Conservation (phyloP, 2,888 invertebrate genomes). For the Luperina testacea region DNA sequence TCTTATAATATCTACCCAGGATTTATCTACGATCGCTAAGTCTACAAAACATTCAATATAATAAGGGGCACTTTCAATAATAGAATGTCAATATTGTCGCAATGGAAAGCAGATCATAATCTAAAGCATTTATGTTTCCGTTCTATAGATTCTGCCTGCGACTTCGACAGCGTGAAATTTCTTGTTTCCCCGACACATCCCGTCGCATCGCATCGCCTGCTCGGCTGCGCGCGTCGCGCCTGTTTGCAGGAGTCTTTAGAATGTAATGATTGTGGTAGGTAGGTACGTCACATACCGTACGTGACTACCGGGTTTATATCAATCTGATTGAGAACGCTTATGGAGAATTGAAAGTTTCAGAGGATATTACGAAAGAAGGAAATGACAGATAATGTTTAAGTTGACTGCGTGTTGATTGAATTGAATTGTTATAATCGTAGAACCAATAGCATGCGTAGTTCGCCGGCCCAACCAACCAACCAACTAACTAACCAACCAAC, state of each 20-base stretch:
- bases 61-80: conserved; percentile 27
- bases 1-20: conserved; percentile 10
- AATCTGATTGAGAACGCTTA: neutral
- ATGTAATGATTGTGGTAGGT: neutral
- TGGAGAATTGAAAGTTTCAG: conserved; percentile 15
- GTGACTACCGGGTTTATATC: conserved; percentile 9
- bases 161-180: neutral
- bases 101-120: conserved; percentile 42
- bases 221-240: no score
- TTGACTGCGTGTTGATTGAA: neutral
- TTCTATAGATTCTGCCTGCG: neutral
- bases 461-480: no score
- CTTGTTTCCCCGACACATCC: neutral
- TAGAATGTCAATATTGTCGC: conserved; percentile 41
- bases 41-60: conserved; percentile 25
- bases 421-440: neutral
- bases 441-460: neutral
- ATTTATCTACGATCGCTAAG: conserved; percentile 31
- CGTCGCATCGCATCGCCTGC: neutral
- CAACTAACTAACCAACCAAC: no score
- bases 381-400: neutral
- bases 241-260: no score
- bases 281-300: conserved; percentile 10
- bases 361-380: conserved; percentile 4
- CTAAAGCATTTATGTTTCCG: conserved; percentile 34